Evolutionary conservation across 2,797 vertebrate genomes (phyloP), one percentile per base, ranked within the genome.

Genomic region (Intellagama lesueurii): DNA sequence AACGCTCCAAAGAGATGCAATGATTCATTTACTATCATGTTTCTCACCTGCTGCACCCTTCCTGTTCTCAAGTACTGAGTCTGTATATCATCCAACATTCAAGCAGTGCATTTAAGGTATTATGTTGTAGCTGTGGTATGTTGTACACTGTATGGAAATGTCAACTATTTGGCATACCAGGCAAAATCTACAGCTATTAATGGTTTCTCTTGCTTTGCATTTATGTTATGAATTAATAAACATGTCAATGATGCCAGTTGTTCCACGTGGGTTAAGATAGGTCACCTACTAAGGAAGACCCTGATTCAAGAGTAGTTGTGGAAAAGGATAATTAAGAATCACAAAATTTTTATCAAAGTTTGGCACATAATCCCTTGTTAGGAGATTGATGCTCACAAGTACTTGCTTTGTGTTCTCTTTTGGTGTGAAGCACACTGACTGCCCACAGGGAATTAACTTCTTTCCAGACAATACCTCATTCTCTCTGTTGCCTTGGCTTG

Each of bases 11-110:
- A 92, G 91, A 94, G 81, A 84, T 93, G 52, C 68, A 86, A 91
- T 94, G 92, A 95, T 87, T 94, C 86, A 90, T 95, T 95, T 95
- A 84, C 88, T 91, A 3, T 87, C 86, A 68, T 88, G 90, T 87
- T 56, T 35, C 44, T 92, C 28, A 69, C 92, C 88, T 2, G 28
- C 76, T 89, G 85, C 69, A 85, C 83, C 86, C 0, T 70, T 35
- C 88, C 89, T 75, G 5, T 86, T 87, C 68, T 81, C 35, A 7
- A 80, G 47, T 66, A 83, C 22, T 52, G n/a, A 83, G 64, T 35
- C 68, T 94, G 88, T 87, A 88, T 81, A 87, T 70, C 80, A 86
- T 90, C 87, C 86, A 89, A 84, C 2, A 35, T 73, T 52, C 11
- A 86, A 49, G 24, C 3, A 22, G 26, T 80, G 19, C 40, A 7